Evolutionary conservation across 2,113 vertebrate genomes (phyloP).

Genomic region (Epinephelus lanceolatus): DNA sequence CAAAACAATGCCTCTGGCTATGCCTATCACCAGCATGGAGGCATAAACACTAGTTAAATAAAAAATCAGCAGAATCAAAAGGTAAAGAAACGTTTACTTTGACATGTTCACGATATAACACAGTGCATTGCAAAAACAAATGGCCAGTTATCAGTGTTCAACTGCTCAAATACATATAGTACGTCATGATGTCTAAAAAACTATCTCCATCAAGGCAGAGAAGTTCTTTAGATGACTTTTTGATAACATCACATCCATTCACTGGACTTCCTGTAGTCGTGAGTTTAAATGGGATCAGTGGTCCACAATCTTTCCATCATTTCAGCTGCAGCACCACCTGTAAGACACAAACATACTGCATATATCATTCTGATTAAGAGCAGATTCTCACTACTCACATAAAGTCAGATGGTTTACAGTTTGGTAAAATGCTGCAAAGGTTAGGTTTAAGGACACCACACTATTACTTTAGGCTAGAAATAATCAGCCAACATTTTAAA

Average conservation of each 20-base stretch:
- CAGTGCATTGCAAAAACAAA: background rate
- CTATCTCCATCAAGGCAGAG: background rate
- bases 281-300: background rate
- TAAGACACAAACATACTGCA: slow-evolving; percentile 49
- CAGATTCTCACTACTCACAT: background rate
- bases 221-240: background rate
- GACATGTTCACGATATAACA: background rate
- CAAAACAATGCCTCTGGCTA: too few relatives aligned
- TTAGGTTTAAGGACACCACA: too few relatives aligned
- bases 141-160: background rate
- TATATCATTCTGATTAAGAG: background rate
- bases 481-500: too few relatives aligned
- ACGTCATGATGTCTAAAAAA: background rate
- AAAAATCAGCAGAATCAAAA: background rate
- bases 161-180: background rate
- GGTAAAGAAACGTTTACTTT: background rate
- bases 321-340: slow-evolving; percentile 93
- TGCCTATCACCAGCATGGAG: too few relatives aligned
- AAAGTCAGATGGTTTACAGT: background rate
- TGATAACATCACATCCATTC: background rate
- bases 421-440: background rate
- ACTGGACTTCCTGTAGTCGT: background rate
- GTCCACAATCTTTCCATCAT: slow-evolving; percentile 66
- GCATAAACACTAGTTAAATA: too few relatives aligned
- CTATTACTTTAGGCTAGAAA: too few relatives aligned